These are phyloP conservation scores for Miltochrista miniata DNA, from an alignment of 2,888 invertebrate genomes.

Conservation along the genomic window DNA sequence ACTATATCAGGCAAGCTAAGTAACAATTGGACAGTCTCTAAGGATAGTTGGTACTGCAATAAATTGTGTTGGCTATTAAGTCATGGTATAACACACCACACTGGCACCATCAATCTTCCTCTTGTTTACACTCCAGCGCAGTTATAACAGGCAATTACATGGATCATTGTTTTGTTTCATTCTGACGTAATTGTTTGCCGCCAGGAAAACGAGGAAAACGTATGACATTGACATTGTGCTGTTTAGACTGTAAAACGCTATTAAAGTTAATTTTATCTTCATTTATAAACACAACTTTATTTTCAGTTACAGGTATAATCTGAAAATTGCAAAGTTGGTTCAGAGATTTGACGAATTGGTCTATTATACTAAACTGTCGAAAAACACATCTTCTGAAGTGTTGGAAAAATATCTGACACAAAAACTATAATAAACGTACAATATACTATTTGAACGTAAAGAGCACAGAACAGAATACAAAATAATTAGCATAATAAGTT, in stretches of 20 bases:
- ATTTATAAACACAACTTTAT: conserved; percentile 35
- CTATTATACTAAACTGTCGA: background rate
- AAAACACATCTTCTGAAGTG: conserved; percentile 1
- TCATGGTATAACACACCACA: too few species aligned
- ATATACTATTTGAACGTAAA: conserved; percentile 21
- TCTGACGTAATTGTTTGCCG: conserved; percentile 39
- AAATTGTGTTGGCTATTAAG: too few species aligned
- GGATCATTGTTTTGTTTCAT: conserved; percentile 41
- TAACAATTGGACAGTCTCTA: too few species aligned
- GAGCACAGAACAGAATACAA: conserved; percentile 20
- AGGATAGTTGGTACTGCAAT: too few species aligned
- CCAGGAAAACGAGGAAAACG: conserved; percentile 35
- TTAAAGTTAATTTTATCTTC: conserved; percentile 50
- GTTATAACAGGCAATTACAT: conserved; percentile 29
- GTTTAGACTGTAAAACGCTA: conserved; percentile 41
- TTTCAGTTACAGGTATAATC: conserved; percentile 31
- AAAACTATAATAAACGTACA: conserved; percentile 17
- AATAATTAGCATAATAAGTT: conserved; percentile 30
- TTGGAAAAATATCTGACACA: conserved; percentile 24
- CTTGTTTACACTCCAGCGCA: conserved; percentile 12
- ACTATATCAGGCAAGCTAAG: too few species aligned
- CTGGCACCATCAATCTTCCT: background rate
- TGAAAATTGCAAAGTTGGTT: conserved; percentile 1
- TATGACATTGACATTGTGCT: conserved; percentile 53
- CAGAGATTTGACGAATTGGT: conserved; percentile 19